phyloP scores from a whole-genome alignment of 2,888 invertebrate species.

The Smittia sp. region DNA sequence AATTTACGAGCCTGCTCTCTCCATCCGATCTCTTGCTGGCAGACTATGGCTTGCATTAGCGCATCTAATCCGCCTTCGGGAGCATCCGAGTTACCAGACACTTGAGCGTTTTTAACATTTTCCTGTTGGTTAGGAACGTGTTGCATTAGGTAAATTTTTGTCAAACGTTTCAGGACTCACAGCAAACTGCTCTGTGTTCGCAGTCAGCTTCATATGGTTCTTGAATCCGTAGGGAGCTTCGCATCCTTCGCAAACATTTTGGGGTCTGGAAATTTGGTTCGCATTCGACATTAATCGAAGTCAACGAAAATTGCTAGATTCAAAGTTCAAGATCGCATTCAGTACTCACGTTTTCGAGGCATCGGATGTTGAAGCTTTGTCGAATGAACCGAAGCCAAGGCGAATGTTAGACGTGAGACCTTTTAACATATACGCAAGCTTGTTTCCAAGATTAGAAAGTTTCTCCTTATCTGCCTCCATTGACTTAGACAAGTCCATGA shows the following conservation, averaged over 20 bases:
- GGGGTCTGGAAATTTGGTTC: conserved; percentile 48
- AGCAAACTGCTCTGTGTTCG: conserved; percentile 68
- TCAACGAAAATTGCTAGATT: not conserved
- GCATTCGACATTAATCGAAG: not conserved
- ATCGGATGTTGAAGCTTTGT: conserved; percentile 96
- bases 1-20: conserved; percentile 86
- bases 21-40: conserved; percentile 90
- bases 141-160: too few relatives aligned
- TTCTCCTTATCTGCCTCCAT: conserved; percentile 99
- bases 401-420: conserved; percentile 90
- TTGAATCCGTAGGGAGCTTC: conserved; percentile 80
- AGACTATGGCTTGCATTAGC: conserved; percentile 97
- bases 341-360: conserved; percentile 85
- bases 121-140: conserved; percentile 53
- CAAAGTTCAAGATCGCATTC: not conserved
- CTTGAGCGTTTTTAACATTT: conserved; percentile 76
- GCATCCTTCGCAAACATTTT: conserved; percentile 67
- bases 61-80: conserved; percentile 99
- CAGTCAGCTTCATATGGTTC: conserved; percentile 74
- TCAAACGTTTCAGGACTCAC: conserved; percentile 58
- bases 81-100: conserved; percentile 95
- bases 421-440: conserved; percentile 83
- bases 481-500: conserved; percentile 98
- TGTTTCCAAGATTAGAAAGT: conserved; percentile 77
- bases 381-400: conserved; percentile 90